Conservation (phyloP, 2,888 invertebrate species). For the Didymodactylos carnosus region DNA sequence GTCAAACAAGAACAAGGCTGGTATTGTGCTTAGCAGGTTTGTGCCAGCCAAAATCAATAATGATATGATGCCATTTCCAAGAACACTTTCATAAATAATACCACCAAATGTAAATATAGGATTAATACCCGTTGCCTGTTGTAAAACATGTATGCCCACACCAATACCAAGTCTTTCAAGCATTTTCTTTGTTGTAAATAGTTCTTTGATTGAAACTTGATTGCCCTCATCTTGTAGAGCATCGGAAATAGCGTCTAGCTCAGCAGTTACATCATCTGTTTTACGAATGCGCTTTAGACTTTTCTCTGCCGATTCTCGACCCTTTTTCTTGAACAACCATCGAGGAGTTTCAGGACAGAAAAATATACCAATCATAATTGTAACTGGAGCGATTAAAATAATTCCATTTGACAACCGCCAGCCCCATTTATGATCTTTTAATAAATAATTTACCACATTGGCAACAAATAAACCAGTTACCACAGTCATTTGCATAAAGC, state of each 20-base stretch:
- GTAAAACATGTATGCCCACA: background rate
- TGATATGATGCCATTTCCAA: background rate
- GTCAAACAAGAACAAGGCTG: background rate
- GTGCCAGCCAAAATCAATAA: background rate
- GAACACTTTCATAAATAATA: background rate
- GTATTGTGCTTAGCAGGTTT: background rate
- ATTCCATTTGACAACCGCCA: background rate
- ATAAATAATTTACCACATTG: background rate
- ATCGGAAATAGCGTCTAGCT: background rate
- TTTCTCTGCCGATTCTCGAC: background rate
- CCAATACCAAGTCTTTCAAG: background rate
- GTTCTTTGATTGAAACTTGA: background rate
- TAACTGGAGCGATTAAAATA: background rate
- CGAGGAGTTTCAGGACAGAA: background rate
- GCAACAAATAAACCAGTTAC: background rate
- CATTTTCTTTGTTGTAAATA: background rate
- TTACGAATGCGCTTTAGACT: background rate
- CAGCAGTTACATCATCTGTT: background rate
- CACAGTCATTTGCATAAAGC: background rate
- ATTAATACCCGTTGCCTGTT: background rate
- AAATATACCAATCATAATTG: background rate
- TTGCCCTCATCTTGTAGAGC: background rate
- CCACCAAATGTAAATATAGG: background rate
- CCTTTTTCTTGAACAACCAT: background rate
- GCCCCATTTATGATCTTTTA: background rate